These are phyloP conservation scores for Tupaia chinensis DNA, from an alignment of 2,113 vertebrate genomes.

Conservation along the genomic window DNA sequence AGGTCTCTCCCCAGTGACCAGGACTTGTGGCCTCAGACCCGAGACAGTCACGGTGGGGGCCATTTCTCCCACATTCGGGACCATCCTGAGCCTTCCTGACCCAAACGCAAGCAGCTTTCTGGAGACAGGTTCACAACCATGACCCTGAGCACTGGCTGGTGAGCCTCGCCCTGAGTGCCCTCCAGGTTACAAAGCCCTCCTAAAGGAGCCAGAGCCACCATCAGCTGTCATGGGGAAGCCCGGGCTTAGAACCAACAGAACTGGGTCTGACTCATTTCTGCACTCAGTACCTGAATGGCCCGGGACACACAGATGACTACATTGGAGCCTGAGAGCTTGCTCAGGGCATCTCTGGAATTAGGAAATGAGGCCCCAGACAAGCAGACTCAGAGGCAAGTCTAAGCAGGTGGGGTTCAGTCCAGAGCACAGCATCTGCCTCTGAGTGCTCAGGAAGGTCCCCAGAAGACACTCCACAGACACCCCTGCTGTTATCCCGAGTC, in stretches of 20 bases:
- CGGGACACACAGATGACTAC: background rate
- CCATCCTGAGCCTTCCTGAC: background rate
- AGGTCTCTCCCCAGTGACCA: background rate
- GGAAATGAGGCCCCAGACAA: background rate
- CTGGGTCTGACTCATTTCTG: background rate
- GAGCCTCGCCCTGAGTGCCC: too few relatives aligned
- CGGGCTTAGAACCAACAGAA: background rate
- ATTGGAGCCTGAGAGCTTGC: background rate
- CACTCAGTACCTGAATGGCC: background rate
- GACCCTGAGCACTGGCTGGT: background rate
- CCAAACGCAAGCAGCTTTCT: background rate
- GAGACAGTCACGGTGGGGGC: too few relatives aligned
- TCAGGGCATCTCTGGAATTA: background rate
- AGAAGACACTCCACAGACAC: too few relatives aligned
- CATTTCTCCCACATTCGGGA: background rate
- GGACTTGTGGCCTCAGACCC: background rate
- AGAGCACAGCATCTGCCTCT: too few relatives aligned
- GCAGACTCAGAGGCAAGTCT: too few relatives aligned
- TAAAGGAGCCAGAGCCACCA: fast-evolving
- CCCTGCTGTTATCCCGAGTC: background rate
- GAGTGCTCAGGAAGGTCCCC: too few relatives aligned
- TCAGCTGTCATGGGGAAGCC: background rate
- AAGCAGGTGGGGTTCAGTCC: too few relatives aligned
- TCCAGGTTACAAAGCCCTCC: background rate
- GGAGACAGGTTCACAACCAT: too few relatives aligned